phyloP scores from a whole-genome alignment of 2,888 invertebrate species.

The Gasteruption jaculator region DNA sequence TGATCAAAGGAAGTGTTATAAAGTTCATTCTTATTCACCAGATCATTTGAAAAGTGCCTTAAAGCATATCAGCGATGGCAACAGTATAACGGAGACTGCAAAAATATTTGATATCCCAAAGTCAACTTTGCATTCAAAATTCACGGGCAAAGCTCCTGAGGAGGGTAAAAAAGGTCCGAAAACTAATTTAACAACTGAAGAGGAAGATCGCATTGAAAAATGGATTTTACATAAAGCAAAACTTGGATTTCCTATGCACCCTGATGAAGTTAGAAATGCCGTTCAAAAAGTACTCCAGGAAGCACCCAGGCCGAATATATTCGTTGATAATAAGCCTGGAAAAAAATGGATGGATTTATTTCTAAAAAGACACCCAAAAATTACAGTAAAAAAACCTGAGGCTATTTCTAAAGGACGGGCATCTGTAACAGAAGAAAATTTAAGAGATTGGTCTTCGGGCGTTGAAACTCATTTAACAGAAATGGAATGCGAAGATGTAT shows the following conservation, averaged over 20 bases:
- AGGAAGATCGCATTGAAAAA: slow-evolving; percentile 20
- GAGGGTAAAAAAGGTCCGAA: slow-evolving; percentile 15
- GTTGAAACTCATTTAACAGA: slow-evolving; percentile 23
- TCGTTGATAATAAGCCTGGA: slow-evolving; percentile 28
- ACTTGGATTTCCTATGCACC: slow-evolving; percentile 31
- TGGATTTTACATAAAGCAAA: slow-evolving; percentile 27
- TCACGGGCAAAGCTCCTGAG: slow-evolving; percentile 8
- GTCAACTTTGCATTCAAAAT: slow-evolving; percentile 18
- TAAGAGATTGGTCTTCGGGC: slow-evolving; percentile 29
- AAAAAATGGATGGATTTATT: slow-evolving; percentile 31
- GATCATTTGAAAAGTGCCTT: slow-evolving; percentile 3
- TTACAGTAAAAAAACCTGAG: slow-evolving; percentile 26
- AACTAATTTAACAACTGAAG: slow-evolving; percentile 6
- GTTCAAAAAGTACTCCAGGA: slow-evolving; percentile 24
- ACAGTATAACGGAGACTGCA: slow-evolving; percentile 6
- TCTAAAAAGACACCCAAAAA: slow-evolving; percentile 29
- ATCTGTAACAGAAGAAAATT: slow-evolving; percentile 26
- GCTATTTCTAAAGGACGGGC: slow-evolving; percentile 28
- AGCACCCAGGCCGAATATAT: slow-evolving; percentile 23
- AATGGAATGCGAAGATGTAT: slow-evolving; percentile 17
- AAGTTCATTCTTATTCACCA: neutral
- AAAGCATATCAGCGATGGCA: neutral
- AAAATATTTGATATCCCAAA: slow-evolving; percentile 17
- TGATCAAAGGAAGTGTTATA: too few species aligned
- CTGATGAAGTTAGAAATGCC: slow-evolving; percentile 27